Conservation (phyloP, 2,797 vertebrate species). For the Melanogrammus aeglefinus region DNA sequence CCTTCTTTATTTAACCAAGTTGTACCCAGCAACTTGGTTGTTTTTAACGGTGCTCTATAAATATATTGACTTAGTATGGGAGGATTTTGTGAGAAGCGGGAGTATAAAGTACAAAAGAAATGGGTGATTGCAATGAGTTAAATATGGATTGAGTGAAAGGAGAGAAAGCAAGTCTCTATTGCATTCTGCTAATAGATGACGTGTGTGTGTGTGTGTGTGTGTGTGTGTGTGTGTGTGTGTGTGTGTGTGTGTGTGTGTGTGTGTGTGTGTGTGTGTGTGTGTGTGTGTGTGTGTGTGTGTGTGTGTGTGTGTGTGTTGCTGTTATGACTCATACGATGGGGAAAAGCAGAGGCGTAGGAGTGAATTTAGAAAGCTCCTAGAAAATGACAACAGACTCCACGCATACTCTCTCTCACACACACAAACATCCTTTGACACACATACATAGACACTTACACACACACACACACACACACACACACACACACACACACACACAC, state of each 20-base stretch:
- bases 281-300: neutral
- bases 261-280: conserved; percentile 1
- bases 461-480: neutral
- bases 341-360: neutral
- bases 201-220: conserved; percentile 1
- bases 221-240: neutral
- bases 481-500: neutral
- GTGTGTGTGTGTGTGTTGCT: neutral
- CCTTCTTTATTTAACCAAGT: no score
- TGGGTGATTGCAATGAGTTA: neutral
- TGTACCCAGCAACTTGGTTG: neutral
- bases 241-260: neutral
- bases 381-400: neutral
- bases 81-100: neutral
- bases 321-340: neutral
- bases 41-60: neutral
- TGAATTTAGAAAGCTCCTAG: neutral
- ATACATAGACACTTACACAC: neutral
- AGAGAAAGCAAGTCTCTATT: neutral
- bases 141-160: neutral
- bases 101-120: neutral
- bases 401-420: neutral
- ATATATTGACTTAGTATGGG: neutral
- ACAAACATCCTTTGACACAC: neutral
- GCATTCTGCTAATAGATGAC: neutral